Conservation (phyloP, 1,140 invertebrate genomes). For the Teleopsis dalmanni region DNA sequence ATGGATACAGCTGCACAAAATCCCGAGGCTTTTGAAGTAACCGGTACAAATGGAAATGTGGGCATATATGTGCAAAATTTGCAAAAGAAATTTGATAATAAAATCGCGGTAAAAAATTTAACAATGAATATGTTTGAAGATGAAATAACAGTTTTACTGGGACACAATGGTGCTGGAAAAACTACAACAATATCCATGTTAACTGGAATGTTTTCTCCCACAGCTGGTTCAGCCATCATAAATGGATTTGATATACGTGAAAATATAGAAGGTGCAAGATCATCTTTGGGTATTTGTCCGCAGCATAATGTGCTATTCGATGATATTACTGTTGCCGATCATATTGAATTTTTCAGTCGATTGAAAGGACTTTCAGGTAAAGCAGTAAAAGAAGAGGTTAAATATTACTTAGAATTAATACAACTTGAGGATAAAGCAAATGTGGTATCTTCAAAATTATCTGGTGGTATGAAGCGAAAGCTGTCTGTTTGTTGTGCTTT, state of each 20-base stretch:
- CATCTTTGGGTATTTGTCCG: conserved; percentile 78
- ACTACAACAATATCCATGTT: conserved; percentile 77
- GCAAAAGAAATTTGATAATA: conserved; percentile 53
- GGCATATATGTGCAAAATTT: conserved; percentile 59
- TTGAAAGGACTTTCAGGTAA: conserved; percentile 57
- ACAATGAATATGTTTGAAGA: conserved; percentile 61
- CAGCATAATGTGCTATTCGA: conserved; percentile 93
- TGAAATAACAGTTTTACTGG: conserved; percentile 65
- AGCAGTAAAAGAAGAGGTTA: conserved; percentile 53
- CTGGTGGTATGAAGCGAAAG: conserved; percentile 80
- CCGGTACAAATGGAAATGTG: conserved; percentile 48
- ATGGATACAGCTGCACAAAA: conserved; percentile 15
- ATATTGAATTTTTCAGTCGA: conserved; percentile 78
- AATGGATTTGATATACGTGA: conserved; percentile 60
- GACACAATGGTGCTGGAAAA: conserved; percentile 66
- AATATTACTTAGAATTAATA: conserved; percentile 60
- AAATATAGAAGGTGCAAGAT: conserved; percentile 54
- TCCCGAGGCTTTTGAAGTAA: conserved; percentile 49
- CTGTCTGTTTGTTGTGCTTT: conserved; percentile 67
- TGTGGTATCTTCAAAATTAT: conserved; percentile 54
- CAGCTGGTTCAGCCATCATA: conserved; percentile 59
- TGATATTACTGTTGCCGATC: conserved; percentile 81
- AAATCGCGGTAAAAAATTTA: conserved; percentile 61
- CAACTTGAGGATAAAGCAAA: conserved; percentile 53
- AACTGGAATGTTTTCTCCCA: conserved; percentile 64